Percentiles rank a stretch among this genome's conserved stretches.
These are phyloP conservation scores for Ovis canadensis DNA, from an alignment of 2,113 vertebrate species.

Conservation along the genomic window DNA sequence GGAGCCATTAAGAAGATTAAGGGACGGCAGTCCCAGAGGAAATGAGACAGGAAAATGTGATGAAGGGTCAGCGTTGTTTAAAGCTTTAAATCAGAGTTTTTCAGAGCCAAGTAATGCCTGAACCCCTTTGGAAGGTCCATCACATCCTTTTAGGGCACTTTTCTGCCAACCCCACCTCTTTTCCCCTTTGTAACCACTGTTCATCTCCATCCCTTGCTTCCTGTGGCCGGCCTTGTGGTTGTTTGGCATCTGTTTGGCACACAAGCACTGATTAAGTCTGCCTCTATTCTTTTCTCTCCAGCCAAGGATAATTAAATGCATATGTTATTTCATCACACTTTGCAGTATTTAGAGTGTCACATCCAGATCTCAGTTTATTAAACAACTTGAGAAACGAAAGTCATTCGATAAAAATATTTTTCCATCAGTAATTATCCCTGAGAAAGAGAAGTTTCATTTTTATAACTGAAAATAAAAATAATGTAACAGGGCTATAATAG, in stretches of 20 bases:
- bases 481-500: neutral
- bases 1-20: neutral
- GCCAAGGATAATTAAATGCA: neutral
- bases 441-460: slow-evolving; percentile 19
- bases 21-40: neutral
- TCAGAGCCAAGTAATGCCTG: neutral
- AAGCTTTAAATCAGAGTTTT: neutral
- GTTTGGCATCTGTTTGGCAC: neutral
- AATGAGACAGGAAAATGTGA: neutral
- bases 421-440: neutral
- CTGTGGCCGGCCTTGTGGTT: neutral
- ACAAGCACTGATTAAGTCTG: neutral
- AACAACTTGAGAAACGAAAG: neutral
- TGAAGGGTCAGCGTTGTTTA: neutral
- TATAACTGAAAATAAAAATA: neutral
- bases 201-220: neutral
- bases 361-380: slow-evolving; percentile 23
- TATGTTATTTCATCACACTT: neutral
- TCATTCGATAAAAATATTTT: neutral
- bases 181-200: fast-evolving
- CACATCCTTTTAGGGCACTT: fast-evolving
- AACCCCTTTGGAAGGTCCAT: neutral
- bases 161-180: neutral
- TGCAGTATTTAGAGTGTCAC: slow-evolving; percentile 1
- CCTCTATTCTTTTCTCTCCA: neutral